A percentile compares a stretch with the other conserved stretches of the same genome.
These are phyloP conservation scores for Astyanax mexicanus DNA, from an alignment of 2,797 vertebrate genomes.

Conservation along the genomic window DNA sequence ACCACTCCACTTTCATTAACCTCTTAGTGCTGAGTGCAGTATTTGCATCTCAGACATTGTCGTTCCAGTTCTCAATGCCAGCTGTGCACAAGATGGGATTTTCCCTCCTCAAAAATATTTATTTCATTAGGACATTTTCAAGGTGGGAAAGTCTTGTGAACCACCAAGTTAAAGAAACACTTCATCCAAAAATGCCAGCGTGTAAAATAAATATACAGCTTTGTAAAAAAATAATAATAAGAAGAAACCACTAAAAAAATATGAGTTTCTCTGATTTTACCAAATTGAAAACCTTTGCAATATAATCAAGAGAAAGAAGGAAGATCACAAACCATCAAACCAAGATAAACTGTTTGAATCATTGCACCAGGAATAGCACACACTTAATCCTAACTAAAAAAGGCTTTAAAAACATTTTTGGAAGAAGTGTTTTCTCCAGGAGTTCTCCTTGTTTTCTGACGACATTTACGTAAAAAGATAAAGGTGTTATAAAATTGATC, in stretches of 20 bases:
- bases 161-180: neutral
- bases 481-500: neutral
- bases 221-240: too few relatives aligned
- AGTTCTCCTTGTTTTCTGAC: neutral
- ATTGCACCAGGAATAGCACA: too few relatives aligned
- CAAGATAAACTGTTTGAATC: too few relatives aligned
- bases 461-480: neutral
- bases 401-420: neutral
- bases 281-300: too few relatives aligned
- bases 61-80: neutral
- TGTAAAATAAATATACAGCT: too few relatives aligned
- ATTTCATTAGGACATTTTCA: neutral
- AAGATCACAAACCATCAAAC: too few relatives aligned
- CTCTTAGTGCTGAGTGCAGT: neutral
- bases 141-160: neutral
- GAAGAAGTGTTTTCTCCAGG: neutral
- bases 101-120: neutral
- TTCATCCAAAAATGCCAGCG: neutral
- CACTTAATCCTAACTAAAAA: too few relatives aligned
- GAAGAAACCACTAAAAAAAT: too few relatives aligned
- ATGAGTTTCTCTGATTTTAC: too few relatives aligned
- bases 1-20: neutral
- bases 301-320: too few relatives aligned
- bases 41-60: neutral
- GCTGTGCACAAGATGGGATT: neutral